Evolutionary conservation across 2,113 vertebrate species (phyloP).

Genomic region (Chauna torquata): DNA sequence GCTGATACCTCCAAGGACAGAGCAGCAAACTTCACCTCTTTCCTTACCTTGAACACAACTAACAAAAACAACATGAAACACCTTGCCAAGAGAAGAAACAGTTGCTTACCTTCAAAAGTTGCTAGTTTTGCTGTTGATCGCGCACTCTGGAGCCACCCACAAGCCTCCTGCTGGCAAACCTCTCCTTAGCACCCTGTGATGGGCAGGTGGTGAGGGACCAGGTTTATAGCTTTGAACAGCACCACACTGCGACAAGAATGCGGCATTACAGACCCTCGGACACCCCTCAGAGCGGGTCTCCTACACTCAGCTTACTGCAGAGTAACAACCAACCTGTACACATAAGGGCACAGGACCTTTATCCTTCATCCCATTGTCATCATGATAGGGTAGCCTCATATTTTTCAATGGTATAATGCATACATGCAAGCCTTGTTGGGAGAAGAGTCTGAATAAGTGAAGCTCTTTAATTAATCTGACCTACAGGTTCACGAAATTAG

Average conservation of each 20-base stretch:
- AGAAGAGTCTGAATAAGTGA: accelerated
- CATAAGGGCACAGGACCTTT: accelerated
- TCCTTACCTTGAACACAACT: background rate
- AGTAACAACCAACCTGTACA: background rate
- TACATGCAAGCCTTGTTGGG: background rate
- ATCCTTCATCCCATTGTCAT: background rate
- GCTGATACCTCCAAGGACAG: background rate
- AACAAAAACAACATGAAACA: background rate
- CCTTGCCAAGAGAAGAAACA: background rate
- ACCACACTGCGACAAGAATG: accelerated
- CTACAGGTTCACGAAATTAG: background rate
- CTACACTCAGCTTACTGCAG: accelerated
- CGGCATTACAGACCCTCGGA: accelerated
- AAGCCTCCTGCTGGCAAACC: background rate
- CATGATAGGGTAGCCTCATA: too few relatives aligned
- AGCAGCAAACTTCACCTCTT: background rate
- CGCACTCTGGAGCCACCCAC: accelerated
- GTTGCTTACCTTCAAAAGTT: background rate
- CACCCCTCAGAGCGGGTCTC: too few relatives aligned
- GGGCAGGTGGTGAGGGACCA: accelerated
- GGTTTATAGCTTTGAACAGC: accelerated
- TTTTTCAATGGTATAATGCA: background rate
- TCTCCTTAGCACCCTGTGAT: accelerated
- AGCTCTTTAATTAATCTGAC: background rate
- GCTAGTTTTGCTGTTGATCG: background rate